Evolutionary conservation across 2,888 invertebrate species (phyloP), one percentile per base, ranked within the genome.

Genomic region (Heliconius ethilla): DNA sequence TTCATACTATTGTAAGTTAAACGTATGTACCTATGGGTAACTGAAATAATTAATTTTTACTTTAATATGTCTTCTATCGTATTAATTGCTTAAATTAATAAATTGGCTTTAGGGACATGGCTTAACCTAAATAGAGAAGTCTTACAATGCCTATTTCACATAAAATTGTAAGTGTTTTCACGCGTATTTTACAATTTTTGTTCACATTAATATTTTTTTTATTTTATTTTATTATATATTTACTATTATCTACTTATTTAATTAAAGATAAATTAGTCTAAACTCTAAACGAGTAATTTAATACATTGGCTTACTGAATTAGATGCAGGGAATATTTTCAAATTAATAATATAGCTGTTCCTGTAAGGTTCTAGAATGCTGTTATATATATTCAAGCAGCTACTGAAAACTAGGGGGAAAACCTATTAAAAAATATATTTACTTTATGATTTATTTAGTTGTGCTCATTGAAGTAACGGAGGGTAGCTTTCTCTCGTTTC

Each of bases 401-500:
- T 25, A 13, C 4, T 25, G 13, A 62, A 62, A 62, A 62, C 6
- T 22, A 10, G 6, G 33, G 11, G 10, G 11, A 11, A 22, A n/a
- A n/a, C 5, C 11, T 37, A 33, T 37, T 22, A 51, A 9, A 51
- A 55, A 33, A 59, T 59, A 33, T 37, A 15, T 13, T 25, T 59
- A 59, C 72, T n/a, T 29, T 70, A 13, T 70, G n/a, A 59, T 59
- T 59, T 33, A 72, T 59, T 72, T 59, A 37, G 59, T 59, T 13
- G 15, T 59, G 59, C n/a, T 78, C 70, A 75, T 78, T 78, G 75
- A 80, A 82, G 79, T 83, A 83, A 83, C 83, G 82, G 83, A 83
- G 91, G 92, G 85, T 88, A 84, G 89, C 93, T 93, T 93, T 93
- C 93, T 89, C 93, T 91, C 86, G 87, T 90, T 88, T 85, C 83